A percentile compares a stretch with the other conserved stretches of the same genome.
These are phyloP conservation scores for Lophius piscatorius DNA, from an alignment of 2,113 vertebrate genomes.

Conservation along the genomic window DNA sequence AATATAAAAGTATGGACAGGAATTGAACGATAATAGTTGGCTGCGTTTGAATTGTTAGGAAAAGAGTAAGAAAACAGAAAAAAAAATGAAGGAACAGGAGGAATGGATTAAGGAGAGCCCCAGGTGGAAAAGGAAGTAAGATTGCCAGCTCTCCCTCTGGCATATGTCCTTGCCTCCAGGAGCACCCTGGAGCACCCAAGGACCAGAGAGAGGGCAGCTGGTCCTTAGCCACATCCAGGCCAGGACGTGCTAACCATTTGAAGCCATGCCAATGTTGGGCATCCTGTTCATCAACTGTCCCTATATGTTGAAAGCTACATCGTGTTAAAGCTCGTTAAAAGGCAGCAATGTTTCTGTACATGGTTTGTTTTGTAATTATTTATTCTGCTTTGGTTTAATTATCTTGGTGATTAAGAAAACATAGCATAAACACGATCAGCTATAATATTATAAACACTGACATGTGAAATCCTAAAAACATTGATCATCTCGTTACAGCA, in stretches of 20 bases:
- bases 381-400: conserved; percentile 5
- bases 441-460: too few relatives aligned
- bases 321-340: conserved; percentile 30
- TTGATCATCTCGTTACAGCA: too few relatives aligned
- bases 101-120: conserved; percentile 74
- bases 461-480: too few relatives aligned
- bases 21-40: not conserved
- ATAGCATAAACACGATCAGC: too few relatives aligned
- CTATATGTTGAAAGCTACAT: conserved; percentile 41
- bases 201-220: conserved; percentile 81
- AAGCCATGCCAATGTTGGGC: conserved; percentile 47
- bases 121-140: conserved; percentile 80
- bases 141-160: conserved; percentile 82
- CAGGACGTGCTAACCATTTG: conserved; percentile 48
- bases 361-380: conserved; percentile 6
- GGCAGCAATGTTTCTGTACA: not conserved
- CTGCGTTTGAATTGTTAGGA: conserved; percentile 1
- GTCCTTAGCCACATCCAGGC: conserved; percentile 61
- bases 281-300: conserved; percentile 40
- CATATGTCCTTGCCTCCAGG: conserved; percentile 77
- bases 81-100: conserved; percentile 54
- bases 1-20: not conserved
- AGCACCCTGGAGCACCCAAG: conserved; percentile 63
- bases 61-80: conserved; percentile 32
- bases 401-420: too few relatives aligned